These are phyloP conservation scores for Ametastegia equiseti DNA, from an alignment of 2,888 invertebrate genomes.

Conservation along the genomic window DNA sequence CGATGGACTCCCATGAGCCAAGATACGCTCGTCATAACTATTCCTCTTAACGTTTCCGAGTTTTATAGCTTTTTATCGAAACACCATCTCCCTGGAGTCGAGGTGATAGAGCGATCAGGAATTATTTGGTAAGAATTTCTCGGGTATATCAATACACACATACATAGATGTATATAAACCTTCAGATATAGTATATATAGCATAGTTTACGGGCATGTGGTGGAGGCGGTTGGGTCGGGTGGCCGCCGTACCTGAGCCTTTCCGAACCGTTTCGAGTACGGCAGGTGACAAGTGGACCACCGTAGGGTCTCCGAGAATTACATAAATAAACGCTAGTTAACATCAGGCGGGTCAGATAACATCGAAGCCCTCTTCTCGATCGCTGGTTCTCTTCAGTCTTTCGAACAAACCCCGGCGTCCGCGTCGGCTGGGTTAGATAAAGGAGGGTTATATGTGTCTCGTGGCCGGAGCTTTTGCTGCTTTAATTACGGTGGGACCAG, in stretches of 20 bases:
- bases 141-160: background rate
- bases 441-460: constrained; percentile 39
- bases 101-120: background rate
- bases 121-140: background rate
- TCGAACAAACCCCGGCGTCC: constrained; percentile 14
- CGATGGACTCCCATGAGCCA: background rate
- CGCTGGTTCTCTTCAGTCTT: constrained; percentile 36
- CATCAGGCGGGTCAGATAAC: constrained; percentile 57
- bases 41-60: background rate
- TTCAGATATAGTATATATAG: too few species aligned
- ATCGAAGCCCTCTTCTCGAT: constrained; percentile 51
- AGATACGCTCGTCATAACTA: background rate
- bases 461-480: constrained; percentile 42
- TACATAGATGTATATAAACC: background rate
- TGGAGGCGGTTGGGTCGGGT: constrained; percentile 36
- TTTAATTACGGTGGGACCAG: constrained; percentile 42
- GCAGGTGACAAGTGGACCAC: constrained; percentile 59
- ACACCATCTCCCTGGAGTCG: background rate
- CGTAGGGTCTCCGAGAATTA: constrained; percentile 61
- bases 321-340: constrained; percentile 63
- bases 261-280: constrained; percentile 41
- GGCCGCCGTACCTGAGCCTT: constrained; percentile 33
- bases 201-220: background rate
- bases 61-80: background rate
- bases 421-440: constrained; percentile 42